Evolutionary conservation across 2,888 invertebrate genomes (phyloP).

Genomic region (Tricholauxania praeusta): DNA sequence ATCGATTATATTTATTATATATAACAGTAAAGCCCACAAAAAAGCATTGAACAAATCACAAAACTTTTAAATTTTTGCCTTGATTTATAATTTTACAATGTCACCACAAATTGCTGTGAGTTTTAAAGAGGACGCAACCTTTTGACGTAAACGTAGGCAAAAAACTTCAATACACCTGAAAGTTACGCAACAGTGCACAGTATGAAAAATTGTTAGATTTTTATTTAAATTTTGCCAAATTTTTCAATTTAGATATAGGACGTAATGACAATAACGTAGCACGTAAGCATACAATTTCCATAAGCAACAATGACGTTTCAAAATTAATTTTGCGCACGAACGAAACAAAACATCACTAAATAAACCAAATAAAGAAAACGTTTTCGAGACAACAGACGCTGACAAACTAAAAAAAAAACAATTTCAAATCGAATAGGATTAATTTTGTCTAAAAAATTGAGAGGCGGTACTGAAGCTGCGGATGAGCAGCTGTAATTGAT

Average conservation of each 20-base stretch:
- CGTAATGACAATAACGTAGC: slow-evolving; percentile 39
- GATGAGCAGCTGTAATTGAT: slow-evolving; percentile 8
- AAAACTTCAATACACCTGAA: slow-evolving; percentile 39
- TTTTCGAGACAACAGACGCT: slow-evolving; percentile 68
- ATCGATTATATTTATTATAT: neutral
- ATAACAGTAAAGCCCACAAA: slow-evolving; percentile 8
- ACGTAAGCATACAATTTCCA: slow-evolving; percentile 41
- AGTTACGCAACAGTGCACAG: slow-evolving; percentile 48
- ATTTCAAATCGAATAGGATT: slow-evolving; percentile 41
- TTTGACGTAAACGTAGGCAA: slow-evolving; percentile 52
- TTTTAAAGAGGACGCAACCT: slow-evolving; percentile 19
- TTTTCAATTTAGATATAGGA: neutral
- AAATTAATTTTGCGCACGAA: slow-evolving; percentile 42
- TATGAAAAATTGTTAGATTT: neutral
- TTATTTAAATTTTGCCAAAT: neutral
- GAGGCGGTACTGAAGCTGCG: slow-evolving; percentile 46
- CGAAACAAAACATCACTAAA: slow-evolving; percentile 43
- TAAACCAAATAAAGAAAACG: slow-evolving; percentile 51
- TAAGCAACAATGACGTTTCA: slow-evolving; percentile 29
- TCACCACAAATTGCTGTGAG: neutral
- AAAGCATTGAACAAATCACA: slow-evolving; percentile 16
- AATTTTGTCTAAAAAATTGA: slow-evolving; percentile 39
- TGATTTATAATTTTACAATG: neutral
- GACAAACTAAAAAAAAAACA: slow-evolving; percentile 61
- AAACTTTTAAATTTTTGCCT: neutral